Percentiles rank a stretch among this genome's conserved stretches.
These are phyloP conservation scores for Mallotus villosus DNA, from an alignment of 2,797 vertebrate species.

Conservation along the genomic window DNA sequence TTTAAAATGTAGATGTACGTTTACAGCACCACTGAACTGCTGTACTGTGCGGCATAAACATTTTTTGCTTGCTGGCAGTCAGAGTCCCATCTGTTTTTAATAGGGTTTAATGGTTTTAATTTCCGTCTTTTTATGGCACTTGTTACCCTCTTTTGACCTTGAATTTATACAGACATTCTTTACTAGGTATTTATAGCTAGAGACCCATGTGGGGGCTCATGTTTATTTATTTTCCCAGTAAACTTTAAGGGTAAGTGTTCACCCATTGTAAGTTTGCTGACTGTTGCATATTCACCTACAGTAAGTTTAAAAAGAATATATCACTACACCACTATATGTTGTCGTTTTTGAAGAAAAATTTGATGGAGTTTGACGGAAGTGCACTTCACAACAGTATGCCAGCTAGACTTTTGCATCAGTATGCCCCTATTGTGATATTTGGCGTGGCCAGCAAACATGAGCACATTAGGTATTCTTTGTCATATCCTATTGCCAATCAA, in stretches of 20 bases:
- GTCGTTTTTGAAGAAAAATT: no score
- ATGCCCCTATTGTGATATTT: neutral
- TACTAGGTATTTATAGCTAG: slow-evolving; percentile 6
- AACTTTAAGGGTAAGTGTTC: neutral
- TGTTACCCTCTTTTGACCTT: slow-evolving; percentile 10
- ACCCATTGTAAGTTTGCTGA: no score
- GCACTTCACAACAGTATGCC: neutral
- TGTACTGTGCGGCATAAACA: neutral
- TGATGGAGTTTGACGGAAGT: no score
- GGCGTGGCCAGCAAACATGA: slow-evolving; percentile 12
- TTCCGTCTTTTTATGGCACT: slow-evolving; percentile 14
- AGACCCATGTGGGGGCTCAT: slow-evolving; percentile 5
- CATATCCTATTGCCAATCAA: slow-evolving; percentile 3
- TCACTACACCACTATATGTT: no score
- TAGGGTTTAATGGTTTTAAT: slow-evolving; percentile 15
- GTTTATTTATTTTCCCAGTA: neutral
- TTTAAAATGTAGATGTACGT: neutral
- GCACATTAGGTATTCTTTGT: slow-evolving; percentile 9
- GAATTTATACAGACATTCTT: slow-evolving; percentile 11
- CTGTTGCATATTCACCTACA: no score
- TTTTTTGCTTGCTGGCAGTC: neutral
- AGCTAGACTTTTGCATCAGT: no score
- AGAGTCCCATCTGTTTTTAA: slow-evolving; percentile 10
- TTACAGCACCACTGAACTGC: neutral
- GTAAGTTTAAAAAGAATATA: no score